phyloP scores from a whole-genome alignment of 2,797 vertebrate genomes.

The Poeciliopsis gracilis region DNA sequence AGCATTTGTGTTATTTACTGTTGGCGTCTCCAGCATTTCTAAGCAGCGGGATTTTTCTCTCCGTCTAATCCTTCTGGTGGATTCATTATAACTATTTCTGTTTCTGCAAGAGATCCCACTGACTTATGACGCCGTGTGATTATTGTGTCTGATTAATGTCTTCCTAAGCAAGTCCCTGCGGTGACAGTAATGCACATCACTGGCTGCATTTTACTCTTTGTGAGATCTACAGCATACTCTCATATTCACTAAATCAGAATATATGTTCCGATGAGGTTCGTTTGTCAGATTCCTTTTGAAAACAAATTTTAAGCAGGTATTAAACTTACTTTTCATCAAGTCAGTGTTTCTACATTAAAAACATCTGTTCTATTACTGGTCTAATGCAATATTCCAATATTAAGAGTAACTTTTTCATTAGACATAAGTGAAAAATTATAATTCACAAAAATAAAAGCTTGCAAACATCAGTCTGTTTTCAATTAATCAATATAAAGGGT shows the following conservation, averaged over 20 bases:
- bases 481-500: background rate
- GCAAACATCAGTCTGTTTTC: background rate
- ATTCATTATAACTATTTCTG: background rate
- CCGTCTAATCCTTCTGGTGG: background rate
- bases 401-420: background rate
- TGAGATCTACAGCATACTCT: background rate
- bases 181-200: background rate
- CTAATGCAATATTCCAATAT: background rate
- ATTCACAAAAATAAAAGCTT: background rate
- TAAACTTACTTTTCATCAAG: background rate
- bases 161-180: background rate
- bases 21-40: background rate
- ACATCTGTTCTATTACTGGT: background rate
- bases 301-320: background rate
- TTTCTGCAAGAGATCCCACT: background rate
- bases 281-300: background rate
- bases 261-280: background rate
- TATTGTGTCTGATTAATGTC: background rate
- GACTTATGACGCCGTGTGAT: background rate
- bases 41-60: background rate
- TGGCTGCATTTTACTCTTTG: background rate
- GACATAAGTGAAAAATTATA: background rate
- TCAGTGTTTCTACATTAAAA: background rate
- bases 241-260: background rate
- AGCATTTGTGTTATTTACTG: background rate